A percentile compares a stretch with the other conserved stretches of the same genome.
Evolutionary conservation across 2,113 vertebrate genomes (phyloP).

Genomic region (Scartelaos histophorus): DNA sequence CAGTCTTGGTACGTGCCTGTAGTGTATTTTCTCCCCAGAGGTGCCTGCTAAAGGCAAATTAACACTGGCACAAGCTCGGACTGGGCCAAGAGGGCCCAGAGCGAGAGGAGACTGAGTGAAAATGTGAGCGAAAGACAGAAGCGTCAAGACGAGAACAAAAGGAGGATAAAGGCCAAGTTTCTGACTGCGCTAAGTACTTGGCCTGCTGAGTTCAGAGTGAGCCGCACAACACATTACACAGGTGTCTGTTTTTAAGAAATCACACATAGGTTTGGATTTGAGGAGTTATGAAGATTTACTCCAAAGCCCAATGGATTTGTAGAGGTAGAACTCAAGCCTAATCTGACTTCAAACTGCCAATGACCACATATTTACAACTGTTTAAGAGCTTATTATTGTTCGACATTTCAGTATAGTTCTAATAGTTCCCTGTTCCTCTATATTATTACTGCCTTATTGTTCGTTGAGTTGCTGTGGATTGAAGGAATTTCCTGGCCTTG

Average conservation of each 20-base stretch:
- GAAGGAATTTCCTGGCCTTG: not conserved
- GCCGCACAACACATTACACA: not conserved
- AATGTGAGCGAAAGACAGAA: not conserved
- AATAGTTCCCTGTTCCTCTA: not conserved
- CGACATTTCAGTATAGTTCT: too few species aligned
- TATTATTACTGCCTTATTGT: not conserved
- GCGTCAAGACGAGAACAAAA: not conserved
- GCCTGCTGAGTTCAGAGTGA: not conserved
- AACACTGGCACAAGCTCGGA: slow-evolving; percentile 22
- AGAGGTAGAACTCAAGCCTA: not conserved
- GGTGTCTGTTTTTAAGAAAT: not conserved
- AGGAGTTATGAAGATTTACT: not conserved
- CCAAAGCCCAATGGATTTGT: not conserved
- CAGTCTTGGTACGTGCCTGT: slow-evolving; percentile 39
- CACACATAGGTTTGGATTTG: not conserved
- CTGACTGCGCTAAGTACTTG: not conserved
- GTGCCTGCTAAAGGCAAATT: slow-evolving; percentile 39
- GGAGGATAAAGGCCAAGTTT: slow-evolving; percentile 3
- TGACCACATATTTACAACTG: not conserved
- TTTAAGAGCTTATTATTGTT: not conserved
- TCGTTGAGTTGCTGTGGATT: not conserved
- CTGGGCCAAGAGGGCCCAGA: slow-evolving; percentile 8
- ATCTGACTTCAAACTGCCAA: not conserved
- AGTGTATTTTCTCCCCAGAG: slow-evolving; percentile 21
- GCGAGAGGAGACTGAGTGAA: not conserved